Evolutionary conservation across 2,113 vertebrate species (phyloP).

Genomic region (Leucoraja erinaceus): DNA sequence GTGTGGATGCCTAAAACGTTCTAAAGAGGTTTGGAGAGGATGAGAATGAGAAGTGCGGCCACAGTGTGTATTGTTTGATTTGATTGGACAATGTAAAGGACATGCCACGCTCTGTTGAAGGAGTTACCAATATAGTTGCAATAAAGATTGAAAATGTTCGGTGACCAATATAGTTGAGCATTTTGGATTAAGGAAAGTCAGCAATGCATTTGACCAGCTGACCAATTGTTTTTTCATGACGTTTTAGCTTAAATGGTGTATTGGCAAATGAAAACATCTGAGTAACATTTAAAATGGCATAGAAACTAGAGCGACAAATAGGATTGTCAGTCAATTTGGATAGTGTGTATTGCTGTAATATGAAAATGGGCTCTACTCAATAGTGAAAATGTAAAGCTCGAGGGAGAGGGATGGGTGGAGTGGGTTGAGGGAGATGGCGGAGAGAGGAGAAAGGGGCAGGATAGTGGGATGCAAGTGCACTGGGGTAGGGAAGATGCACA

Average conservation of each 20-base stretch:
- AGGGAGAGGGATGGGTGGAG: no score
- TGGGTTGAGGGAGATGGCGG: no score
- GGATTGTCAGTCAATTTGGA: background rate
- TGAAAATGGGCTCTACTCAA: no score
- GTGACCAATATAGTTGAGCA: background rate
- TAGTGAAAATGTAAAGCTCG: background rate
- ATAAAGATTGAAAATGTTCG: background rate
- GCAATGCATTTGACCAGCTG: background rate
- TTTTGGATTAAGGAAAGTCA: background rate
- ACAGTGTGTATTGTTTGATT: background rate
- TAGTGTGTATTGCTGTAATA: no score
- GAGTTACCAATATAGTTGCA: background rate
- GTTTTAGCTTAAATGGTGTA: background rate
- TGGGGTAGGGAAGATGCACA: no score
- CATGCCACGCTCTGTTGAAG: background rate
- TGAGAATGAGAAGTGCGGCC: background rate
- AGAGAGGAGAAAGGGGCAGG: no score
- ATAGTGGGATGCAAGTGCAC: no score
- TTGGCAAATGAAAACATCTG: background rate
- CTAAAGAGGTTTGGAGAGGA: background rate
- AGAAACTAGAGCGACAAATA: background rate
- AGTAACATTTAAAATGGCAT: background rate
- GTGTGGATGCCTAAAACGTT: background rate
- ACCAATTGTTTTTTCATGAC: background rate
- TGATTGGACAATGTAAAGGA: background rate